Evolutionary conservation across 1,140 invertebrate genomes (phyloP).

Genomic region (Gonatopus flavifemur): DNA sequence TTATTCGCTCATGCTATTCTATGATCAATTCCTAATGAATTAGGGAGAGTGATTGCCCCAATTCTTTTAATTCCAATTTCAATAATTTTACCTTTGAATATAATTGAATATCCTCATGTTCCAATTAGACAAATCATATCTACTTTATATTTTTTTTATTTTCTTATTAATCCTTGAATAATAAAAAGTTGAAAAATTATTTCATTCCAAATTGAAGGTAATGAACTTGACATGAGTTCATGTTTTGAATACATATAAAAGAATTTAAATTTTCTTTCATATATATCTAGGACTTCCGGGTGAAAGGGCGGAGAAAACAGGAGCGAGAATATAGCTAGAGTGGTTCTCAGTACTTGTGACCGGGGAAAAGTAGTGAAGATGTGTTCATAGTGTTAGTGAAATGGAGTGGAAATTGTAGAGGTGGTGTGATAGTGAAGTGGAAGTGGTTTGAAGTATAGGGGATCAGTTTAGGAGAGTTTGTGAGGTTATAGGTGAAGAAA

Average conservation of each 20-base stretch:
- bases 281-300: too few species aligned
- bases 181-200: conserved; percentile 24
- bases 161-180: conserved; percentile 49
- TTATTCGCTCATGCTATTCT: conserved; percentile 76
- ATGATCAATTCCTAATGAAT: conserved; percentile 73
- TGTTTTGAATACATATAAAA: conserved; percentile 68
- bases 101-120: conserved; percentile 65
- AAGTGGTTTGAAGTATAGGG: too few species aligned
- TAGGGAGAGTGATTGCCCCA: conserved; percentile 71
- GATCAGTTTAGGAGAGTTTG: too few species aligned
- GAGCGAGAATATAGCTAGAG: too few species aligned
- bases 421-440: too few species aligned
- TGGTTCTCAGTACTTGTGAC: too few species aligned
- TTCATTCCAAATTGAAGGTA: conserved; percentile 55
- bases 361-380: too few species aligned
- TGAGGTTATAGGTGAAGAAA: too few species aligned
- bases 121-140: conserved; percentile 63
- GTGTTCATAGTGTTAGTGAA: too few species aligned
- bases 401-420: too few species aligned
- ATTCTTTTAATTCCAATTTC: conserved; percentile 66
- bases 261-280: conserved; percentile 53
- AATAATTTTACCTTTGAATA: conserved; percentile 55
- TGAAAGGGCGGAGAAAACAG: too few species aligned
- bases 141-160: conserved; percentile 61
- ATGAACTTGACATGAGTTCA: conserved; percentile 63